Evolutionary conservation across 2,888 invertebrate species (phyloP).

Genomic region (Aleiodes alternator): DNA sequence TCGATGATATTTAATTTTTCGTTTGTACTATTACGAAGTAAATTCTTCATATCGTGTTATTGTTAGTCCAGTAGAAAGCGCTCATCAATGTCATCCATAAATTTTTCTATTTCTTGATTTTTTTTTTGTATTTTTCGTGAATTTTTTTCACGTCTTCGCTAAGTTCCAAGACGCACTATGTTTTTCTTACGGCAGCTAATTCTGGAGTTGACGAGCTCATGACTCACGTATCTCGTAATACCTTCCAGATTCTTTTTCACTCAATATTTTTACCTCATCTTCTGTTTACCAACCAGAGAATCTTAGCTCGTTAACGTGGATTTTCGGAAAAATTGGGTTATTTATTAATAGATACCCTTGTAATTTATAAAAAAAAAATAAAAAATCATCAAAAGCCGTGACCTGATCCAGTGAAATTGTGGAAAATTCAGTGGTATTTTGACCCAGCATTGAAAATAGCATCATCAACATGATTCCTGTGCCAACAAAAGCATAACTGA

Average conservation of each 20-base stretch:
- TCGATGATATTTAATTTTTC: too few relatives aligned
- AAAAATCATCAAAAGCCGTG: slow-evolving; percentile 57
- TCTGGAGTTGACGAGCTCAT: slow-evolving; percentile 10
- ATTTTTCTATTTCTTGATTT: too few relatives aligned
- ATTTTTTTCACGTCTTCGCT: neutral
- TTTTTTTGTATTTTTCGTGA: too few relatives aligned
- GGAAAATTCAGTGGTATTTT: slow-evolving; percentile 34
- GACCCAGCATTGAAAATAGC: slow-evolving; percentile 62
- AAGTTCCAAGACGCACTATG: neutral
- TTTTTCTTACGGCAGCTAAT: slow-evolving; percentile 14
- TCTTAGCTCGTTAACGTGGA: neutral
- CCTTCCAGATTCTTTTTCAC: neutral
- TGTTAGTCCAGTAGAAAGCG: too few relatives aligned
- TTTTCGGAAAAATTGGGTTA: slow-evolving; percentile 34
- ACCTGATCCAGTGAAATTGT: slow-evolving; percentile 58
- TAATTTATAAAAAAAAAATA: slow-evolving; percentile 50
- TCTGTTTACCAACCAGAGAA: neutral
- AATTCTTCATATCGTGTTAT: too few relatives aligned
- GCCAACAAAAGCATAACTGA: slow-evolving; percentile 64
- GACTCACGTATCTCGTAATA: slow-evolving; percentile 27
- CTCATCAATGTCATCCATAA: too few relatives aligned
- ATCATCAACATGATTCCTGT: slow-evolving; percentile 51
- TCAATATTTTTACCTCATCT: neutral
- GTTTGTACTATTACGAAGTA: neutral
- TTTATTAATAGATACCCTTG: slow-evolving; percentile 49